Conservation (phyloP, 2,113 vertebrate species). For the Cygnus buccinator region DNA sequence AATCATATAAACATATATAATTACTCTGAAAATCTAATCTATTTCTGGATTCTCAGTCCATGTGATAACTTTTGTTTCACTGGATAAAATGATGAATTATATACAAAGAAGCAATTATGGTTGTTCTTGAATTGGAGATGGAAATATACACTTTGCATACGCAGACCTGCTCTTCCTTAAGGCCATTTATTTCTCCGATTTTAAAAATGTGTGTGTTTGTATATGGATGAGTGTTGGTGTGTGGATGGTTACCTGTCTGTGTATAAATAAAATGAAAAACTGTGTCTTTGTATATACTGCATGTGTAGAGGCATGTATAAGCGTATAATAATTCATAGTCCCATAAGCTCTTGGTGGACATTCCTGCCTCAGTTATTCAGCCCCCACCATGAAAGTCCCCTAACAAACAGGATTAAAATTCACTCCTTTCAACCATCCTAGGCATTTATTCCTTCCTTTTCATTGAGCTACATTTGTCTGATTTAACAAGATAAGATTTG, state of each 20-base stretch:
- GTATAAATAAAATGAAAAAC: slow-evolving; percentile 45
- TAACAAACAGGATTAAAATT: slow-evolving; percentile 85
- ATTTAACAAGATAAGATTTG: slow-evolving; percentile 99
- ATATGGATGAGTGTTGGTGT: not conserved
- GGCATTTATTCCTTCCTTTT: slow-evolving; percentile 90
- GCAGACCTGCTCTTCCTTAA: slow-evolving; percentile 28
- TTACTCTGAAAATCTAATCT: slow-evolving; percentile 69
- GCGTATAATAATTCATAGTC: slow-evolving; percentile 67
- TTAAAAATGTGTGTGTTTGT: not conserved
- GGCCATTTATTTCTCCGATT: slow-evolving; percentile 22
- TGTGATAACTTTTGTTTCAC: slow-evolving; percentile 69
- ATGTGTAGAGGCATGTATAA: slow-evolving; percentile 35
- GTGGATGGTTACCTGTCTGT: slow-evolving; percentile 35
- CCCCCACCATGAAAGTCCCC: slow-evolving; percentile 76
- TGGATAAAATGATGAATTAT: slow-evolving; percentile 69
- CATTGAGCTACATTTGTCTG: slow-evolving; percentile 94
- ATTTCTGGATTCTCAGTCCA: slow-evolving; percentile 63
- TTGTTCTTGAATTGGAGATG: slow-evolving; percentile 60
- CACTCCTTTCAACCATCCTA: slow-evolving; percentile 82
- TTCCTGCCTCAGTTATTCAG: slow-evolving; percentile 60
- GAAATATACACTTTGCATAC: not conserved
- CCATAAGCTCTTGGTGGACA: slow-evolving; percentile 62
- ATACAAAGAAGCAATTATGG: slow-evolving; percentile 59
- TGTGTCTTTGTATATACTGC: slow-evolving; percentile 45
- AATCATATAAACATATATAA: slow-evolving; percentile 70